Conservation (phyloP, 1,140 invertebrate genomes). For the Daktulosphaira vitifoliae region DNA sequence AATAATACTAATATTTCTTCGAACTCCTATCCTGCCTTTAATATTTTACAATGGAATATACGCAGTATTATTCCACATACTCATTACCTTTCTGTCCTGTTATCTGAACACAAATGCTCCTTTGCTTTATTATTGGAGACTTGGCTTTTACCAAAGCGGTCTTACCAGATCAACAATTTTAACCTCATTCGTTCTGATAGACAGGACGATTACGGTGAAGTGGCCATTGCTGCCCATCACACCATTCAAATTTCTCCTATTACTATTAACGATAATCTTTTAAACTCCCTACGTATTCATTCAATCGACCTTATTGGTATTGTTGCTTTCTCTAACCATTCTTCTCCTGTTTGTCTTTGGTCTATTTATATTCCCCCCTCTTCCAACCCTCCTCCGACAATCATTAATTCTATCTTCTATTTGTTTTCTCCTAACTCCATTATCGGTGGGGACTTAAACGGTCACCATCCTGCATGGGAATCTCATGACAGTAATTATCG, state of each 20-base stretch:
- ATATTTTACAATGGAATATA: neutral
- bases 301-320: neutral
- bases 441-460: neutral
- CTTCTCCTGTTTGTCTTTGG: neutral
- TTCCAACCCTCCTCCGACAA: neutral
- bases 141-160: neutral
- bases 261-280: neutral
- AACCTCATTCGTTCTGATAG: neutral
- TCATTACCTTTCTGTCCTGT: neutral
- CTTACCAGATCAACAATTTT: neutral
- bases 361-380: constrained; percentile 6
- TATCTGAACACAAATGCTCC: neutral
- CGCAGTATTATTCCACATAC: neutral
- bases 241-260: neutral
- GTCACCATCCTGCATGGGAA: neutral
- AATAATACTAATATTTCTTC: neutral
- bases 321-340: neutral
- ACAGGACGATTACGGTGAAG: neutral
- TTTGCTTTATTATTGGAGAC: neutral
- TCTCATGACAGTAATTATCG: neutral
- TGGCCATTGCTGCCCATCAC: neutral
- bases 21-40: too few relatives aligned
- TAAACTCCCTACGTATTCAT: neutral
- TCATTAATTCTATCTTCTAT: neutral
- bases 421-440: neutral